Evolutionary conservation across 1,140 invertebrate genomes (phyloP).

Genomic region (Neodiprion pinetum): DNA sequence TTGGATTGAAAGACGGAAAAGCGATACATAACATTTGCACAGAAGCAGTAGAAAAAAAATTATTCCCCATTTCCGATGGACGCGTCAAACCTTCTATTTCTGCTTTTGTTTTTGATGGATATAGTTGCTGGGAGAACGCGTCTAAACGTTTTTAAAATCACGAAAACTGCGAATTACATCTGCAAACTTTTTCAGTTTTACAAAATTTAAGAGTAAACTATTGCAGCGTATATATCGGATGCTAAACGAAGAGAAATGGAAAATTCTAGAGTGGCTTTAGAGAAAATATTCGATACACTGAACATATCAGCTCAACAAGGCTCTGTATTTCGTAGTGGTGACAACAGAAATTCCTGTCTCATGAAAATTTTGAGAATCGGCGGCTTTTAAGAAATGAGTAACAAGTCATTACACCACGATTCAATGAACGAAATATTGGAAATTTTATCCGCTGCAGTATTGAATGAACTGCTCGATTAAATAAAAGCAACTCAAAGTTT

Average conservation of each 20-base stretch:
- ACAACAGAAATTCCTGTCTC: slow-evolving; percentile 24
- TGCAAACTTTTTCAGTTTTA: neutral
- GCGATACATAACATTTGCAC: neutral
- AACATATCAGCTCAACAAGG: slow-evolving; percentile 24
- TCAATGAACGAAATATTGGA: slow-evolving; percentile 28
- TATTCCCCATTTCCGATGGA: neutral
- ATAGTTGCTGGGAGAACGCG: slow-evolving; percentile 22
- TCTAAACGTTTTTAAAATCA: slow-evolving; percentile 11
- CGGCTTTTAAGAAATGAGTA: slow-evolving; percentile 25
- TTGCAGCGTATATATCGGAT: slow-evolving; percentile 9
- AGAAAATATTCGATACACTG: slow-evolving; percentile 25
- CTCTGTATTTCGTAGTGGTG: slow-evolving; percentile 22
- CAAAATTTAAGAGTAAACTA: slow-evolving; percentile 12
- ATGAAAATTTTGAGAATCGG: slow-evolving; percentile 20
- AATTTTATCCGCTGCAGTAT: slow-evolving; percentile 26
- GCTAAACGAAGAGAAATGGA: slow-evolving; percentile 25
- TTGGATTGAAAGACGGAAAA: neutral
- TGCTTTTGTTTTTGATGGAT: slow-evolving; percentile 5
- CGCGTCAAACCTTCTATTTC: neutral
- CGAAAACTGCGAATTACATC: slow-evolving; percentile 11
- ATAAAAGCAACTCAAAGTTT: slow-evolving; percentile 25
- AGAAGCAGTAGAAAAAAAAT: neutral
- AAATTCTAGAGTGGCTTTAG: slow-evolving; percentile 18
- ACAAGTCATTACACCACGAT: slow-evolving; percentile 27
- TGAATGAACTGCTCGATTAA: slow-evolving; percentile 21